Conservation (phyloP, 2,797 vertebrate genomes). For the Acanthis flammea region DNA sequence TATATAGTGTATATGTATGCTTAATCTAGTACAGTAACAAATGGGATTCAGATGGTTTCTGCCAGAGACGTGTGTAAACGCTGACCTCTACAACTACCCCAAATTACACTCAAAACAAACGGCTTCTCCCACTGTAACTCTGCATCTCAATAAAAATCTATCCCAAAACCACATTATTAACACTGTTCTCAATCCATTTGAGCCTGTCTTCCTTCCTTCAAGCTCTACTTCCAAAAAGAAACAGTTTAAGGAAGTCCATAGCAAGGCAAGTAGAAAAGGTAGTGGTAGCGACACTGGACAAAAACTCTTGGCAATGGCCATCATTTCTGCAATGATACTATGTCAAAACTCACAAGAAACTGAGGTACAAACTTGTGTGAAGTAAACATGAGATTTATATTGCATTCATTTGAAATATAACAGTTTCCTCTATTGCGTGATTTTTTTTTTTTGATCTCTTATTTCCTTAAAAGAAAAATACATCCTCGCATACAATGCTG, state of each 20-base stretch:
- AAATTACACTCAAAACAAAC: neutral
- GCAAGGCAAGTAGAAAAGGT: neutral
- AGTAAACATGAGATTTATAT: constrained; percentile 24
- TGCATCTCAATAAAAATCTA: neutral
- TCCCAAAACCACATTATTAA: neutral
- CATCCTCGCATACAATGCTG: constrained; percentile 52
- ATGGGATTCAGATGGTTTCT: neutral
- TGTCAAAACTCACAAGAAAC: constrained; percentile 10
- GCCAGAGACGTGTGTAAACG: neutral
- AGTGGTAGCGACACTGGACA: neutral
- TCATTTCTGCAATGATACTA: neutral
- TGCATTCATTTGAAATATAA: neutral
- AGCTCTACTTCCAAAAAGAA: neutral
- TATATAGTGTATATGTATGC: constrained; percentile 13
- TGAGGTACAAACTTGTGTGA: constrained; percentile 14
- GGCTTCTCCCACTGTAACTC: neutral
- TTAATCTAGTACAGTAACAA: neutral
- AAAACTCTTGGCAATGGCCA: neutral
- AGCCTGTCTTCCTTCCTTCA: neutral
- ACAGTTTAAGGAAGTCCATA: neutral
- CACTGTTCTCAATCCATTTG: neutral
- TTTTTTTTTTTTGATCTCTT: constrained; percentile 4
- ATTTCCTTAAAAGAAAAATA: constrained; percentile 59
- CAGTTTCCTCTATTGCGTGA: neutral
- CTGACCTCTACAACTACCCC: neutral